phyloP scores from a whole-genome alignment of 35 echinoderm and acorn worm species.

The Apostichopus parvimensis region DNA sequence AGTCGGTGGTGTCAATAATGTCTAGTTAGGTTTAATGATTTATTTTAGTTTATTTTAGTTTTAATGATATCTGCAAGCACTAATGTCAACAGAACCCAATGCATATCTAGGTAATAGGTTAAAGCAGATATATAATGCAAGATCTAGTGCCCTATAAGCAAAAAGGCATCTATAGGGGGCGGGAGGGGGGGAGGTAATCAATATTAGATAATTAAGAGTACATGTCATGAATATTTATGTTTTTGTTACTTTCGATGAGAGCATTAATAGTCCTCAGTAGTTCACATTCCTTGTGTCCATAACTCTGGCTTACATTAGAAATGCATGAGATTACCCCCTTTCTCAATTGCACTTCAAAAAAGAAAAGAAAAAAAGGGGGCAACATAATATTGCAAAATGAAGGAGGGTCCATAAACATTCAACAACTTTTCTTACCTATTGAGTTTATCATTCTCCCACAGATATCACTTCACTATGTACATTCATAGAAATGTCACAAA shows the following conservation, averaged over 20 bases:
- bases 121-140: too few relatives aligned
- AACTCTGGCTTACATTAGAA: not conserved
- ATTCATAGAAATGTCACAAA: not conserved
- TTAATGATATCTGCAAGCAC: not conserved
- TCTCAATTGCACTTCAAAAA: slow-evolving; percentile 41
- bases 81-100: not conserved
- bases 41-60: too few relatives aligned
- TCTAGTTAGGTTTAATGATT: too few relatives aligned
- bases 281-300: not conserved
- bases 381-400: slow-evolving; percentile 35
- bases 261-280: not conserved
- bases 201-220: not conserved
- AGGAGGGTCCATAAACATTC: slow-evolving; percentile 21
- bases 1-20: too few relatives aligned
- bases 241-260: too few relatives aligned
- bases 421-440: slow-evolving; percentile 23
- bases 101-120: too few relatives aligned
- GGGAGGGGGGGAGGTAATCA: not conserved
- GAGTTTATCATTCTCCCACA: not conserved
- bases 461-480: slow-evolving; percentile 42
- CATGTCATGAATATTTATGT: not conserved
- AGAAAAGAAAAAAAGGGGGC: not conserved
- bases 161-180: not conserved
- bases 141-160: not conserved
- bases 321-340: not conserved